These are phyloP conservation scores for Pocillopora meandrina DNA, from an alignment of 92 coral and sea anemone genomes.

Conservation along the genomic window DNA sequence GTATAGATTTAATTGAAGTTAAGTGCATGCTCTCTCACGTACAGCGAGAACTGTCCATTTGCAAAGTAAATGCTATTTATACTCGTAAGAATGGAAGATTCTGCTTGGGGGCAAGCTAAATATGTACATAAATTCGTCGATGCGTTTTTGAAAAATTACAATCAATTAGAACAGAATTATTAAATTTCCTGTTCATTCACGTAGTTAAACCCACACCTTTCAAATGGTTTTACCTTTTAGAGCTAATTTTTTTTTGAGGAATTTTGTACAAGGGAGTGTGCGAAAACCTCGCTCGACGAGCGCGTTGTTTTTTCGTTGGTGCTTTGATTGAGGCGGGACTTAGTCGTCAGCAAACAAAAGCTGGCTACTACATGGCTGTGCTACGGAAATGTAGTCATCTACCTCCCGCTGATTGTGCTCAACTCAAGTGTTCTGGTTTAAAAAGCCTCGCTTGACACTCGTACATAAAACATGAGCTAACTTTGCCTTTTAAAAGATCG, in stretches of 20 bases:
- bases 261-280: not conserved
- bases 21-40: not conserved
- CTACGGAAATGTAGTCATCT: slow-evolving; percentile 42
- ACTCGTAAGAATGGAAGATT: not conserved
- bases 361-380: slow-evolving; percentile 34
- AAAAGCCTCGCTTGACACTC: slow-evolving; percentile 54
- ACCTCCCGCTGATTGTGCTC: slow-evolving; percentile 35
- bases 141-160: slow-evolving; percentile 37
- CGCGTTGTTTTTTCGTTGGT: slow-evolving; percentile 29
- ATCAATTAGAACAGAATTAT: slow-evolving; percentile 46
- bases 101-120: slow-evolving; percentile 39
- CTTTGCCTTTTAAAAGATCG: slow-evolving; percentile 47
- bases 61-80: slow-evolving; percentile 14
- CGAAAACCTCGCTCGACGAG: not conserved
- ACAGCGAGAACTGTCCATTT: slow-evolving; percentile 18
- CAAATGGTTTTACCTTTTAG: slow-evolving; percentile 15
- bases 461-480: slow-evolving; percentile 64
- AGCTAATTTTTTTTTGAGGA: not conserved
- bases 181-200: slow-evolving; percentile 47
- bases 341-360: slow-evolving; percentile 35
- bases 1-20: slow-evolving; percentile 2
- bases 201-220: slow-evolving; percentile 34
- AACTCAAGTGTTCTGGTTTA: slow-evolving; percentile 54
- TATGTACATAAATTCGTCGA: slow-evolving; percentile 46
- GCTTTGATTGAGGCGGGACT: slow-evolving; percentile 30